Evolutionary conservation across 2,797 vertebrate genomes (phyloP).

Genomic region (Pampus argenteus): DNA sequence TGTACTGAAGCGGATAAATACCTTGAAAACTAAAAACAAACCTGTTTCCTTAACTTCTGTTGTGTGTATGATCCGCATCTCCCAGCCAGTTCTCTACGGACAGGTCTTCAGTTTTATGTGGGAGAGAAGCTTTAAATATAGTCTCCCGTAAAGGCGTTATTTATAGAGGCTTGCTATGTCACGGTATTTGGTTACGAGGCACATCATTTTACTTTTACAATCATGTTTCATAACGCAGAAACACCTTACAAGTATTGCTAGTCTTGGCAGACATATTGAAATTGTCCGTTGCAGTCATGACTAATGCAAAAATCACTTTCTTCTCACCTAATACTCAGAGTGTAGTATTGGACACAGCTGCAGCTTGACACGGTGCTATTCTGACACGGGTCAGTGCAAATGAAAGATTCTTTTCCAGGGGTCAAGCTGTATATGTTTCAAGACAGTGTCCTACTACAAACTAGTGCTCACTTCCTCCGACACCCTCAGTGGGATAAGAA

Average conservation of each 20-base stretch:
- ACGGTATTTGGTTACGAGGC: slow-evolving; percentile 48
- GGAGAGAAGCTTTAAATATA: slow-evolving; percentile 58
- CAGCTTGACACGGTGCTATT: slow-evolving; percentile 69
- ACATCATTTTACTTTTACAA: slow-evolving; percentile 25
- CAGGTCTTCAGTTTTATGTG: slow-evolving; percentile 59
- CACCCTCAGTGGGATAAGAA: slow-evolving; percentile 14
- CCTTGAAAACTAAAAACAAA: background rate
- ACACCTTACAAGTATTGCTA: background rate
- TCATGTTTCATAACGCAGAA: background rate
- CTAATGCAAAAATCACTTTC: slow-evolving; percentile 13
- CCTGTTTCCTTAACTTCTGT: background rate
- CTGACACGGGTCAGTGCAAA: slow-evolving; percentile 66
- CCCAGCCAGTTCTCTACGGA: slow-evolving; percentile 30
- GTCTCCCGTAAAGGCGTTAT: slow-evolving; percentile 67
- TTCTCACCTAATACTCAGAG: slow-evolving; percentile 11
- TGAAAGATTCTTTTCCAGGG: slow-evolving; percentile 56
- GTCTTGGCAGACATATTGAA: slow-evolving; percentile 1
- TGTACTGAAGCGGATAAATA: background rate
- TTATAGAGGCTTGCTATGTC: slow-evolving; percentile 52
- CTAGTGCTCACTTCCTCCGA: slow-evolving; percentile 44
- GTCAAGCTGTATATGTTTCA: slow-evolving; percentile 58
- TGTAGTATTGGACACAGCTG: slow-evolving; percentile 50
- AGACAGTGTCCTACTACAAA: slow-evolving; percentile 36
- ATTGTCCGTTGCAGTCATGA: slow-evolving; percentile 29
- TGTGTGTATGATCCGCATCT: slow-evolving; percentile 1